phyloP scores from a whole-genome alignment of 2,888 invertebrate species.

The Apamea sordens region DNA sequence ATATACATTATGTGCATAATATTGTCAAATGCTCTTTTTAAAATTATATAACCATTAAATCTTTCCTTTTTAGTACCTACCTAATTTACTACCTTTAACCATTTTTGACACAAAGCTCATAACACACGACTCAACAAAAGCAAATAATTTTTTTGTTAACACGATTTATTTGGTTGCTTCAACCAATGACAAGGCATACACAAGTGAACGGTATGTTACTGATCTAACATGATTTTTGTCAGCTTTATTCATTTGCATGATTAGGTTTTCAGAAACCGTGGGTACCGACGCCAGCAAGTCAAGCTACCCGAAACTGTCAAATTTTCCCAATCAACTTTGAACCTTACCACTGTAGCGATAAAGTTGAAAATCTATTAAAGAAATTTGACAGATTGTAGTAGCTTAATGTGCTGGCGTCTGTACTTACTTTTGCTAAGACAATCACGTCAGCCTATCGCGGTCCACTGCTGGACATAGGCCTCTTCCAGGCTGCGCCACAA shows the following conservation, averaged over 20 bases:
- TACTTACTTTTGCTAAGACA: neutral
- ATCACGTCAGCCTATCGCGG: neutral
- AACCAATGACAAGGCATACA: neutral
- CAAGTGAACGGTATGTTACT: neutral
- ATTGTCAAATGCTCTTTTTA: neutral
- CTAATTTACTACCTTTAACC: neutral
- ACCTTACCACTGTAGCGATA: too few relatives aligned
- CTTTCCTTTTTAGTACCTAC: too few relatives aligned
- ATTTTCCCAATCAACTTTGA: too few relatives aligned
- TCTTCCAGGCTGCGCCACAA: too few relatives aligned
- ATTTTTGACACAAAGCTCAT: neutral
- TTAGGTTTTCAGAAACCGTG: too few relatives aligned
- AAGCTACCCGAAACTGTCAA: too few relatives aligned
- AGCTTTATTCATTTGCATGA: neutral
- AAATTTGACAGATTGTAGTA: too few relatives aligned
- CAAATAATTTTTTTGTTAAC: fast-evolving
- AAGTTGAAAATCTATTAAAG: too few relatives aligned
- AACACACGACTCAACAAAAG: neutral
- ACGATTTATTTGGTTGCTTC: neutral
- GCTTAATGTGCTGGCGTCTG: too few relatives aligned
- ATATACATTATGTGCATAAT: too few relatives aligned
- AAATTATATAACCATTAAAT: slow-evolving; percentile 2
- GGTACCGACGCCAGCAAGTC: too few relatives aligned
- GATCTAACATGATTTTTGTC: neutral
- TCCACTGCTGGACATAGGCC: too few relatives aligned